Evolutionary conservation across 2,797 vertebrate species (phyloP).

Genomic region (Falco biarmicus): DNA sequence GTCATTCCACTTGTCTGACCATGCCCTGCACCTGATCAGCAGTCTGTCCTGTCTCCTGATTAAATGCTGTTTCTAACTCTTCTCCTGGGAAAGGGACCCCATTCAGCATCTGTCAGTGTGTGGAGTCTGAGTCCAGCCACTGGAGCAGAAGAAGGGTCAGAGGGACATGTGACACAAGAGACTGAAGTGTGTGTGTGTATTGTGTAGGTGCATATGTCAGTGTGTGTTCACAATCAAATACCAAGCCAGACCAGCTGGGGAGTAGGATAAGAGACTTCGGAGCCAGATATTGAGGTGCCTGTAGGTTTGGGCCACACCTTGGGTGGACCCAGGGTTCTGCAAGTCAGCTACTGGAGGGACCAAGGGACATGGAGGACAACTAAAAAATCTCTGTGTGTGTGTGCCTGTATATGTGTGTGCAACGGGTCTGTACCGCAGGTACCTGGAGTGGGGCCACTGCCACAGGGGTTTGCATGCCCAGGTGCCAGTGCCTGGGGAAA

Average conservation of each 20-base stretch:
- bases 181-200: rapidly evolving
- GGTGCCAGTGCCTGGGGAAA: neutral
- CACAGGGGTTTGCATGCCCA: neutral
- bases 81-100: neutral
- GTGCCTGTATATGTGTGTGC: neutral
- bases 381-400: neutral
- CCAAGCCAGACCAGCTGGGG: neutral
- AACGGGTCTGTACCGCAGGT: neutral
- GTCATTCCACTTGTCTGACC: neutral
- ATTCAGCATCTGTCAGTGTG: neutral
- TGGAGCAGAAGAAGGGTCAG: neutral
- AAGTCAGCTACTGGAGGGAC: neutral
- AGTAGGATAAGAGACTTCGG: neutral
- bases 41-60: neutral
- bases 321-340: neutral
- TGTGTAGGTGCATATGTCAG: neutral
- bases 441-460: neutral
- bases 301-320: neutral
- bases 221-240: neutral
- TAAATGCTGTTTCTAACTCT: neutral
- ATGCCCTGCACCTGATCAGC: neutral
- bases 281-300: neutral
- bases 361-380: too few relatives aligned
- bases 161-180: neutral
- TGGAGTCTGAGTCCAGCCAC: neutral